Evolutionary conservation across 2,113 vertebrate genomes (phyloP).

Genomic region (Eulacestoma nigropectus): DNA sequence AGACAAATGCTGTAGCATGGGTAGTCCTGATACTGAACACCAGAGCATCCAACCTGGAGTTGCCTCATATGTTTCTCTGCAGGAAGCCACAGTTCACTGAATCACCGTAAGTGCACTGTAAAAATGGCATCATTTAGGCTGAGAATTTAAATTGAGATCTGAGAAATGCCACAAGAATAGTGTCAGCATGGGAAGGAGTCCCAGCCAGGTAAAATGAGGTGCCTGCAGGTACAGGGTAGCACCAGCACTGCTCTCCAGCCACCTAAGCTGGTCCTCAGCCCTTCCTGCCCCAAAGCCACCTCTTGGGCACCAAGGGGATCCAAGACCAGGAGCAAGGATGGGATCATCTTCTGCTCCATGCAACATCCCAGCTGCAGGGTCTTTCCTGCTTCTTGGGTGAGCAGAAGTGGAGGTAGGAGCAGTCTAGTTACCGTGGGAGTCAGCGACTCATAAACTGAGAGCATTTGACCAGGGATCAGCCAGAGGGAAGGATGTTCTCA

Average conservation of each 20-base stretch:
- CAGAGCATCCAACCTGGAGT: neutral
- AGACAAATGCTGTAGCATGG: neutral
- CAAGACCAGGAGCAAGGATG: neutral
- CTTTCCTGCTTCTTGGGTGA: rapidly evolving
- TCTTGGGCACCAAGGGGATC: neutral
- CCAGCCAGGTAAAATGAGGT: neutral
- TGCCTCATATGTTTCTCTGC: neutral
- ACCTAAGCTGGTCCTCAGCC: neutral
- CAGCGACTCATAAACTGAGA: neutral
- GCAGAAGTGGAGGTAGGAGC: neutral
- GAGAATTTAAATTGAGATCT: neutral
- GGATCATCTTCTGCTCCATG: neutral
- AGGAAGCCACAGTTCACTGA: neutral
- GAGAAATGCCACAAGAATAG: neutral
- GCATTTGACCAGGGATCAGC: neutral
- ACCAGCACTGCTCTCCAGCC: neutral
- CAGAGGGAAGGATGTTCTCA: neutral
- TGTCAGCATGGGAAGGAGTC: neutral
- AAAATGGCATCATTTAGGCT: neutral
- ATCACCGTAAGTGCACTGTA: rapidly evolving
- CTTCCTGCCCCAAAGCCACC: neutral
- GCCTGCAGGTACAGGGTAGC: neutral
- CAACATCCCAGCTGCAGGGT: neutral
- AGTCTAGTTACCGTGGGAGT: neutral
- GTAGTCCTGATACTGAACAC: neutral